A percentile compares a stretch with the other conserved stretches of the same genome.
phyloP scores from a whole-genome alignment of 2,113 vertebrate genomes.

The Burhinus bistriatus region DNA sequence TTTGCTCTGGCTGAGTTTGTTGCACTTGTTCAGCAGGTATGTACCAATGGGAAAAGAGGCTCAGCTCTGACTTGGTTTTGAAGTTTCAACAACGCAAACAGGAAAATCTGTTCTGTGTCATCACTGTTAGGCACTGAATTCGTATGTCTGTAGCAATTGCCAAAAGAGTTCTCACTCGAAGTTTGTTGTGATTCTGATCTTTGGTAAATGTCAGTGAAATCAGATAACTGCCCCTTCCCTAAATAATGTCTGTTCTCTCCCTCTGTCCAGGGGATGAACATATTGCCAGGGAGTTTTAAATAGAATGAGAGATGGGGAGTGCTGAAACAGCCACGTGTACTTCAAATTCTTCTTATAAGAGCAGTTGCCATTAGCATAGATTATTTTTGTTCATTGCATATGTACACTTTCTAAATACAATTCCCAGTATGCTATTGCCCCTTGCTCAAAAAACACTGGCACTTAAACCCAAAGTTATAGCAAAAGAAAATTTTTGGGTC shows the following conservation, averaged over 20 bases:
- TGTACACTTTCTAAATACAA: not conserved
- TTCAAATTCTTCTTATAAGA: constrained; percentile 21
- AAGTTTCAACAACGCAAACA: not conserved
- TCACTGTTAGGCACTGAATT: not conserved
- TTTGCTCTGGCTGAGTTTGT: not conserved
- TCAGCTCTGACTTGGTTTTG: not conserved
- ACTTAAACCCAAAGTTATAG: not conserved
- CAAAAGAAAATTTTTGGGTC: not conserved
- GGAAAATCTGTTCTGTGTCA: constrained; percentile 41
- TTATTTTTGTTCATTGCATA: constrained; percentile 34
- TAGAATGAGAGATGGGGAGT: constrained; percentile 30
- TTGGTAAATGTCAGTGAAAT: constrained; percentile 43
- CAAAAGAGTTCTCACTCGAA: constrained; percentile 18
- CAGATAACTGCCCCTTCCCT: constrained; percentile 21
- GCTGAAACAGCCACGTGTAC: constrained; percentile 3
- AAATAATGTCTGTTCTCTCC: constrained; percentile 24
- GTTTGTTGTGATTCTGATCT: constrained; percentile 36
- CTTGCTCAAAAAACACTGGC: not conserved
- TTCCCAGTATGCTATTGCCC: not conserved
- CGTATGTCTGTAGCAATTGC: not conserved
- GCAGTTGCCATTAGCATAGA: not conserved
- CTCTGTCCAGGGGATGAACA: not conserved
- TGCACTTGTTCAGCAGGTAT: not conserved
- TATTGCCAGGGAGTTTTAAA: constrained; percentile 60
- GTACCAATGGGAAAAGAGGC: not conserved